Evolutionary conservation across 2,797 vertebrate genomes (phyloP), one percentile per base, ranked within the genome.

Genomic region (Streptopelia turtur): DNA sequence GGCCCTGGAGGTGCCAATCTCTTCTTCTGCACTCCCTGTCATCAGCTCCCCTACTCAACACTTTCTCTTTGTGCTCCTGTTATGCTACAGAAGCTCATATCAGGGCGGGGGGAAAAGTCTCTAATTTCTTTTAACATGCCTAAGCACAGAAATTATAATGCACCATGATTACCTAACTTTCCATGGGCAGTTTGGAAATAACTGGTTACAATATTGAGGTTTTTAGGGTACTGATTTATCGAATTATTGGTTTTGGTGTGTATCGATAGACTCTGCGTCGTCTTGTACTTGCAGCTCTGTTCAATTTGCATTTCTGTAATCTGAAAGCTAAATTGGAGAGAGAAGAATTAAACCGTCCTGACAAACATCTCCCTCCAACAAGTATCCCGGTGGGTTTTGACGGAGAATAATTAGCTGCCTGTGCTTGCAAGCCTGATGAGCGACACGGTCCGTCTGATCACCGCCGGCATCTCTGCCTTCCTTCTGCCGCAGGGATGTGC

Each of bases 321-420:
- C 91, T 92, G 94, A 89, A 95, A 96, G 83, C 53, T 93, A 61
- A 96, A 94, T 35, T 72, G 84, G 95, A 93, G 77, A 82, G 87
- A 93, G 87, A 84, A 71, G 81, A 87, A 93, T 33, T 93, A 94
- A 97, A 96, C 94, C 91, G 81, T 60, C 65, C 72, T 90, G 87
- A 96, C 90, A 97, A 89, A 95, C 94, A 93, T 64, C 85, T 70
- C 77, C 37, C 89, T 94, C 87, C 96, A 80, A 49, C 56, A 88
- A 96, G 88, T 88, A 94, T 89, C 77, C 90, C 93, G 83, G 65
- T 96, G 87, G 72, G 53, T 96, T 97, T 97, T 83, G 74, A 59
- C 90, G 85, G 90, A 81, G 90, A 95, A 97, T 93, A 97, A 96
- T 95, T 66, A 97, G 85, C 95, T 90, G 89, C 90, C 87, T 91